Conservation (phyloP, 2,113 vertebrate species). For the Urocitellus parryii region DNA sequence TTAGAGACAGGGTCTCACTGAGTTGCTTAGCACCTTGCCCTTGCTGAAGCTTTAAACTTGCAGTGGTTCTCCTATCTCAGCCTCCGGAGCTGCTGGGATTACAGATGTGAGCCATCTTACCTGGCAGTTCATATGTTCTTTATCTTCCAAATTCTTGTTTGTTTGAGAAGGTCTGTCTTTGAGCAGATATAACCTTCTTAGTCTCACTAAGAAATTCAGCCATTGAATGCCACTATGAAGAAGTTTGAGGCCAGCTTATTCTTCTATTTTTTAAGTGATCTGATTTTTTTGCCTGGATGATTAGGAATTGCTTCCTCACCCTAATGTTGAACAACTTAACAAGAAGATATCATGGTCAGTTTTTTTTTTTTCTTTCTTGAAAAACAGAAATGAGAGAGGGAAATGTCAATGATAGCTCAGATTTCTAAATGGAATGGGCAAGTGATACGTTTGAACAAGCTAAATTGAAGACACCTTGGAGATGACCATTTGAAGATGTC, state of each 20-base stretch:
- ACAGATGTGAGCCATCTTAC: no score
- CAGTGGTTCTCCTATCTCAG: no score
- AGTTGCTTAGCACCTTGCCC: no score
- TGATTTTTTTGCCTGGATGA: not conserved
- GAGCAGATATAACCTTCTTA: not conserved
- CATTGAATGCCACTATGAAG: not conserved
- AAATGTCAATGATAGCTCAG: constrained; percentile 1
- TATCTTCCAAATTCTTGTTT: not conserved
- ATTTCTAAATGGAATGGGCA: constrained; percentile 34
- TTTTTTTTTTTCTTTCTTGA: not conserved
- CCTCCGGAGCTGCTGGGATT: no score
- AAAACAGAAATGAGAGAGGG: not conserved
- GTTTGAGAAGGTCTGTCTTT: constrained; percentile 38
- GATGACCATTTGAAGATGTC: not conserved
- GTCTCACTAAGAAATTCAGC: not conserved
- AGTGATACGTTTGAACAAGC: not conserved
- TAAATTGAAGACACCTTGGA: not conserved
- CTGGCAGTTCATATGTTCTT: not conserved
- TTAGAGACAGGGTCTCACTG: no score
- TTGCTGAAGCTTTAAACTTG: no score
- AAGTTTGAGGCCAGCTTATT: not conserved
- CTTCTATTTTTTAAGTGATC: not conserved
- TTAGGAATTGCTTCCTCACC: constrained; percentile 12
- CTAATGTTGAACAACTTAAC: not conserved
- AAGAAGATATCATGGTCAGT: not conserved